Evolutionary conservation across 2,797 vertebrate genomes (phyloP), one percentile per base, ranked within the genome.

Genomic region (Cetoscarus ocellatus): DNA sequence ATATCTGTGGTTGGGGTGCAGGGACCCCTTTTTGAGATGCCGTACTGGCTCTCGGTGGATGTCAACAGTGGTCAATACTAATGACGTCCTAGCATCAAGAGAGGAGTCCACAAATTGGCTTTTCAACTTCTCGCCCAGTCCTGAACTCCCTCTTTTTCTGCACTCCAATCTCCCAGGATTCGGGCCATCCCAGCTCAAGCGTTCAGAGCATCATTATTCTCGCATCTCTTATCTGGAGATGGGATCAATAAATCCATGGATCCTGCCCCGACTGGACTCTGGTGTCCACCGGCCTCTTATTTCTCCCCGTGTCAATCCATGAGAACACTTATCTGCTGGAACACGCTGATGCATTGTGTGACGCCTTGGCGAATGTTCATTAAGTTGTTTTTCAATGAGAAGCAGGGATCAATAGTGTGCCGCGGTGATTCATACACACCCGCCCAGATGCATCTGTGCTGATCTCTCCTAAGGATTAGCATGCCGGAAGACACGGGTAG

Each of bases 341-440:
- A 89, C 90, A 86, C 71, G 64, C 84, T 83, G 88, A 89, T 90
- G 85, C 85, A 92, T 93, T 89, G 88, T 92, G 90, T 79, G 86
- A 90, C 72, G 79, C 85, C 78, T 88, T 75, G 80, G 86, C 53
- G 61, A 92, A 91, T 93, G 92, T 91, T 93, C 91, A 94, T 95
- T 94, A 94, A 92, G 90, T 92, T 94, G 89, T 94, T 93, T 93
- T 93, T 89, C 76, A 90, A 90, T 91, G 89, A 92, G 84, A 81
- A 68, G 65, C 54, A 64, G 40, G 52, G 77, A 94, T 95, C 93
- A 74, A 93, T 95, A 84, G 53, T 57, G 61, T 68, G 64, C 70
- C 47, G 14, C 58, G 75, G 87, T 80, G 86, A 91, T 86, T 91
- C 89, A 87, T 86, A 74, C 72, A 68, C 59, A 44, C 67, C 64